These are phyloP conservation scores for Setophaga coronata DNA, from an alignment of 2,113 vertebrate genomes.

Conservation along the genomic window DNA sequence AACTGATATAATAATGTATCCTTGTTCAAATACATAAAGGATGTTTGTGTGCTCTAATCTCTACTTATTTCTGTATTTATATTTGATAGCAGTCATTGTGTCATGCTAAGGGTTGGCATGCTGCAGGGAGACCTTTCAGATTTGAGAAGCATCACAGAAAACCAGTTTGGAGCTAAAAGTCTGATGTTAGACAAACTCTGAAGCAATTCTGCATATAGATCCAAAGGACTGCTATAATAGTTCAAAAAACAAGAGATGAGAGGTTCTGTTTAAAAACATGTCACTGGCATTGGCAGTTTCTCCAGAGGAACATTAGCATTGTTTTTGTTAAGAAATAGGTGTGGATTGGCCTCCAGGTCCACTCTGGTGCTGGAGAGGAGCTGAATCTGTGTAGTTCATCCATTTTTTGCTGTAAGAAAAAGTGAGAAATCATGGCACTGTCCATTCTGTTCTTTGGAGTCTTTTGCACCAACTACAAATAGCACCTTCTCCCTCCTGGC, in stretches of 20 bases:
- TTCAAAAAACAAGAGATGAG: not conserved
- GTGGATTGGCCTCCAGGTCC: not conserved
- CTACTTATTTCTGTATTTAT: not conserved
- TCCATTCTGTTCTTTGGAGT: not conserved
- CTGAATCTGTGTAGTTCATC: not conserved
- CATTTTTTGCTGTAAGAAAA: not conserved
- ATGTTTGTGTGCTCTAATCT: not conserved
- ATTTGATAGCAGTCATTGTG: not conserved
- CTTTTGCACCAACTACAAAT: not conserved
- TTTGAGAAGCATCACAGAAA: not conserved
- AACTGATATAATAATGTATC: not conserved
- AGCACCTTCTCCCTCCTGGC: not conserved
- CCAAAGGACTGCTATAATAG: not conserved
- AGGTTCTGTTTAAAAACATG: not conserved
- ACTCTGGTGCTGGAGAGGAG: not conserved
- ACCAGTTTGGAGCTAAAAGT: not conserved
- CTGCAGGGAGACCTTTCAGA: not conserved
- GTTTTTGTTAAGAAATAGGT: not conserved
- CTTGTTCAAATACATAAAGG: not conserved
- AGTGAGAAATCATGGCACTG: not conserved
- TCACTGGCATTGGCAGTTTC: not conserved
- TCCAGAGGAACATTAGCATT: not conserved
- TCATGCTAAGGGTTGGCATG: not conserved
- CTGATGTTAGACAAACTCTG: not conserved
- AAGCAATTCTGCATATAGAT: not conserved